Evolutionary conservation across 2,888 invertebrate genomes (phyloP).

Genomic region (Drosophila buzzatii): DNA sequence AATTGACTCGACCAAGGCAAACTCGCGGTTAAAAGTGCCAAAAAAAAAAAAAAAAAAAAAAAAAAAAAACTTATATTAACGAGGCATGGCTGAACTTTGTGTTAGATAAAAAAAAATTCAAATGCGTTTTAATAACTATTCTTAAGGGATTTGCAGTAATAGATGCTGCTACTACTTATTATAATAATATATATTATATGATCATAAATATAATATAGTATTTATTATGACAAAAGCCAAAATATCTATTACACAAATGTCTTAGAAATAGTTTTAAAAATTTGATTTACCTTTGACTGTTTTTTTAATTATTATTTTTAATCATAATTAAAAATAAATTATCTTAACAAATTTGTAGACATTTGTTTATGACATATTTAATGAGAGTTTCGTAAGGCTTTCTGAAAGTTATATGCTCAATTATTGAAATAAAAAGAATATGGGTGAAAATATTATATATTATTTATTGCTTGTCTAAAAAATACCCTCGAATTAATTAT

Average conservation of each 20-base stretch:
- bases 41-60: background rate
- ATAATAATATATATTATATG: no score
- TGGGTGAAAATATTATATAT: no score
- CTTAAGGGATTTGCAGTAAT: background rate
- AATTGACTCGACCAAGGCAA: conserved; percentile 43
- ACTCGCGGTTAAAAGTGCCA: conserved; percentile 29
- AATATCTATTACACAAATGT: no score
- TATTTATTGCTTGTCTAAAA: no score
- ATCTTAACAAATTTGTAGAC: background rate
- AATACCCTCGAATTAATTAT: no score
- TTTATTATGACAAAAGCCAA: no score
- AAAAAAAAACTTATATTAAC: conserved; percentile 28
- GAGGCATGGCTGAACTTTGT: conserved; percentile 50
- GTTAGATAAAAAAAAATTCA: conserved; percentile 14
- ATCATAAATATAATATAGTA: no score
- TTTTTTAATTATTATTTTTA: no score
- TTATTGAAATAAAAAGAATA: background rate
- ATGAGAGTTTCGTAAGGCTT: background rate
- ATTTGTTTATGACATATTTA: background rate
- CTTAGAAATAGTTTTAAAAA: no score
- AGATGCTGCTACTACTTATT: no score
- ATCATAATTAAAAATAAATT: no score
- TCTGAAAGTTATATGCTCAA: background rate
- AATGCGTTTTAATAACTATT: background rate
- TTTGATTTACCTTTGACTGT: no score